phyloP scores from a whole-genome alignment of 2,113 vertebrate genomes.

The Pontoporia blainvillei region DNA sequence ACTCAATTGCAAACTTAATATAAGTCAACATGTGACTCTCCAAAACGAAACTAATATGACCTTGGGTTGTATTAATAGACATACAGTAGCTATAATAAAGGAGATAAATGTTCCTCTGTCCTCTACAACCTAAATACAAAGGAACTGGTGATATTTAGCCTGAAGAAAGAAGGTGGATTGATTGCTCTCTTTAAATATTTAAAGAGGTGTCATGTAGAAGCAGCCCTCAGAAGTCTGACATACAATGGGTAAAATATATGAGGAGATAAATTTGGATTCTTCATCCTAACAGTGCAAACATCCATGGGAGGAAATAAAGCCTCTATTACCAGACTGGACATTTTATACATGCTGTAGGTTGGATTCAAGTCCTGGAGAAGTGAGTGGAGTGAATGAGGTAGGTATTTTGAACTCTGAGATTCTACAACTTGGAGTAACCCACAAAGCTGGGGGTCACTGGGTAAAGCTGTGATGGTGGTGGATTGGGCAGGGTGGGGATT shows the following conservation, averaged over 20 bases:
- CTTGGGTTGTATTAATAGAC: conserved; percentile 56
- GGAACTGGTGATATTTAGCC: not conserved
- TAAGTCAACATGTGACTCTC: conserved; percentile 25
- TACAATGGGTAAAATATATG: not conserved
- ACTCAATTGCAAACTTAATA: not conserved
- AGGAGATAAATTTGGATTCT: conserved; percentile 1
- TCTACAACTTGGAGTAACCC: not conserved
- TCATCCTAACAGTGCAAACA: conserved; percentile 5
- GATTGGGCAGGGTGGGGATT: not conserved
- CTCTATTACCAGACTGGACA: not conserved
- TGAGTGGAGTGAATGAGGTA: not conserved
- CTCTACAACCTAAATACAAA: not conserved
- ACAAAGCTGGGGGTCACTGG: not conserved
- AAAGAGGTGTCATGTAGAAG: conserved; percentile 38
- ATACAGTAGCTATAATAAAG: conserved; percentile 16
- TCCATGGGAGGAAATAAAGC: not conserved
- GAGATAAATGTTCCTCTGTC: conserved; percentile 51
- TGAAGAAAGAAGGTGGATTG: conserved; percentile 37
- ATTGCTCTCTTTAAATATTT: conserved; percentile 55
- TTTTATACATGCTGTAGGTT: not conserved
- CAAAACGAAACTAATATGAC: conserved; percentile 18
- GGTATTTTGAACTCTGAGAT: not conserved
- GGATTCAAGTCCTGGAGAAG: not conserved
- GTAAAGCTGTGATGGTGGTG: not conserved
- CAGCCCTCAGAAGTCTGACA: not conserved